phyloP scores from a whole-genome alignment of 2,113 vertebrate genomes.

The Lutjanus erythropterus region DNA sequence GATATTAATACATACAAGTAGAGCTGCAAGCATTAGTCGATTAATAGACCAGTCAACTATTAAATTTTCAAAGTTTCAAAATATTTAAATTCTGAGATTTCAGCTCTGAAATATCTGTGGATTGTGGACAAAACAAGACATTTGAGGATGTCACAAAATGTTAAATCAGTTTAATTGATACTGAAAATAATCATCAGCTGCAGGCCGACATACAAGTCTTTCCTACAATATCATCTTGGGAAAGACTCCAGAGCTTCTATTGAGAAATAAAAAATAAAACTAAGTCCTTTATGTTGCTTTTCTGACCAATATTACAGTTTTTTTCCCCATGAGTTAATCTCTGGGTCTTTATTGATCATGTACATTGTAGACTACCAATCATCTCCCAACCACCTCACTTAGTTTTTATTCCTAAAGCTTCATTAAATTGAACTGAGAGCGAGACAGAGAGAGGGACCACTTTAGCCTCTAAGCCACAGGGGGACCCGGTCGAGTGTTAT shows the following conservation, averaged over 20 bases:
- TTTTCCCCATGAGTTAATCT: neutral
- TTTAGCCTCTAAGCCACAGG: conserved; percentile 58
- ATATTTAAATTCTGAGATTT: no score
- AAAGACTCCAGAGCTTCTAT: neutral
- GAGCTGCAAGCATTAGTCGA: no score
- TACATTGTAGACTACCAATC: neutral
- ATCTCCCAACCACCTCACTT: neutral
- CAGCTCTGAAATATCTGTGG: no score
- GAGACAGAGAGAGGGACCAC: conserved; percentile 43
- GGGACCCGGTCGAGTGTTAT: conserved; percentile 70
- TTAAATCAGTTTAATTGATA: no score
- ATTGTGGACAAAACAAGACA: no score
- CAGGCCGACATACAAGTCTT: no score
- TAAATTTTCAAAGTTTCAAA: no score
- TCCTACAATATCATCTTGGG: no score
- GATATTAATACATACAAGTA: neutral
- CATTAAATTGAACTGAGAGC: conserved; percentile 1
- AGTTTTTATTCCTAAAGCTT: conserved; percentile 35
- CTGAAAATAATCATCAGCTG: no score
- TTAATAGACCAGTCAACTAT: no score
- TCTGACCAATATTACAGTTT: neutral
- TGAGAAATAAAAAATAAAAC: neutral
- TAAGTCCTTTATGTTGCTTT: neutral
- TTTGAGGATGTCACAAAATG: no score
- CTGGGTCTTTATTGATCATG: neutral